Evolutionary conservation across 2,113 vertebrate genomes (phyloP), one percentile per base, ranked within the genome.

Genomic region (Alosa alosa): DNA sequence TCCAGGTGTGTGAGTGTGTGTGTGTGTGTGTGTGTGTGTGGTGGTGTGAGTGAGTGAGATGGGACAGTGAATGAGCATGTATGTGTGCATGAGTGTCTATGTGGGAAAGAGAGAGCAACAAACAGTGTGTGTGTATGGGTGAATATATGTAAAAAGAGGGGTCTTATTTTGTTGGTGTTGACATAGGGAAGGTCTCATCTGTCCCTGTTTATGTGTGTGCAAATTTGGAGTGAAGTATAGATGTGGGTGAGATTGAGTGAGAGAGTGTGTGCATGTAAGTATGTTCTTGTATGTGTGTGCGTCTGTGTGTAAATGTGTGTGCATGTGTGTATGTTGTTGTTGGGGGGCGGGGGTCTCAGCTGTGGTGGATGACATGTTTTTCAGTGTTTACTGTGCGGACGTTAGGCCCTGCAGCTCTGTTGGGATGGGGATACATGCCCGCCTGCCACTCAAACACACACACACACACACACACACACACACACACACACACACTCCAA

Each of bases 391-490:
- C 55, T 22, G 55, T 22, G 55, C 20, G 18, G 55, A 60, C n/a
- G 55, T 60, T 6, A 60, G 55, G 20, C 55, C 55, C 18, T 60
- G 55, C 18, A 60, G 55, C 55, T 6, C 20, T 20, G 18, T 18
- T 60, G 55, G 55, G 55, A 60, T 18, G 20, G 55, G 55, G 55
- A 22, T 20, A 22, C 55, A 22, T 60, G 55, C 55, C 55, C 55
- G 55, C 20, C 55, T 60, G 55, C 55, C 64, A 72, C 64, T 31
- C 64, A 31, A 4, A 11, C 25, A 72, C 25, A 72, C 64, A 25
- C 64, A 72, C 64, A 11, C 64, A 47, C 82, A 87, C 83, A 82
- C 36, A 72, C 75, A 86, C 81, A 81, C 85, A 60, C 55, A 60
- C 55, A 60, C 55, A 25, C 64, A 86, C 81, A 81, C 85, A 60